Evolutionary conservation across 1,140 invertebrate species (phyloP).

Genomic region (Drosophila pectinifera): DNA sequence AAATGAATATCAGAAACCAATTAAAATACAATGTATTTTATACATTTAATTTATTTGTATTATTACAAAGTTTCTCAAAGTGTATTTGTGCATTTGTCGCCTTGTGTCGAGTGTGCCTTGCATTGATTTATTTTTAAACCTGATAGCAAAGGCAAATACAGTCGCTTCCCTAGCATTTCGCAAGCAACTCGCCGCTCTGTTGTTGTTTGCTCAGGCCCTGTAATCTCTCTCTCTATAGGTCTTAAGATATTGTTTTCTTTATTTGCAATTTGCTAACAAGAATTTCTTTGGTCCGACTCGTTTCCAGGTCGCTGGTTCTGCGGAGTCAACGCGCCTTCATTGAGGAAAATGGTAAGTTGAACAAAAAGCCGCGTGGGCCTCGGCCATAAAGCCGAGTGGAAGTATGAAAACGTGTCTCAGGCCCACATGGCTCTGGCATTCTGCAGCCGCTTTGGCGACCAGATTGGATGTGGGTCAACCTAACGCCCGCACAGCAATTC

Average conservation of each 20-base stretch:
- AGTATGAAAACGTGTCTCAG: conserved; percentile 65
- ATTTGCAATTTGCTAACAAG: conserved; percentile 46
- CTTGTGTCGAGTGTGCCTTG: conserved; percentile 45
- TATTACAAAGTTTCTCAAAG: too few relatives aligned
- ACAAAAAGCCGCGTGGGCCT: conserved; percentile 52
- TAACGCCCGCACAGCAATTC: conserved; percentile 66
- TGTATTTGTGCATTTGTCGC: conserved; percentile 51
- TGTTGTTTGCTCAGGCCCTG: conserved; percentile 17
- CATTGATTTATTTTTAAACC: conserved; percentile 81
- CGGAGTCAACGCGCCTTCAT: conserved; percentile 83
- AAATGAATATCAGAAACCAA: neutral
- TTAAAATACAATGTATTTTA: neutral
- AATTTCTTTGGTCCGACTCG: conserved; percentile 25
- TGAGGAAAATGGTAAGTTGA: conserved; percentile 82
- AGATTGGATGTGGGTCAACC: conserved; percentile 75
- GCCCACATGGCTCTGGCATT: conserved; percentile 53
- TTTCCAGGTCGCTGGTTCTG: conserved; percentile 83
- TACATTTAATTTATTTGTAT: too few relatives aligned
- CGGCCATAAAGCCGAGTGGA: conserved; percentile 24
- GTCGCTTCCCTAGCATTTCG: conserved; percentile 34
- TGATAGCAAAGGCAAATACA: conserved; percentile 63
- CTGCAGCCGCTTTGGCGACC: conserved; percentile 29
- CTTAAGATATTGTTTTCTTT: conserved; percentile 37
- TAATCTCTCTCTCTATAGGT: conserved; percentile 16
- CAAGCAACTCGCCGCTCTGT: conserved; percentile 21